Evolutionary conservation across 2,113 vertebrate species (phyloP).

Genomic region (Cisticola juncidis): DNA sequence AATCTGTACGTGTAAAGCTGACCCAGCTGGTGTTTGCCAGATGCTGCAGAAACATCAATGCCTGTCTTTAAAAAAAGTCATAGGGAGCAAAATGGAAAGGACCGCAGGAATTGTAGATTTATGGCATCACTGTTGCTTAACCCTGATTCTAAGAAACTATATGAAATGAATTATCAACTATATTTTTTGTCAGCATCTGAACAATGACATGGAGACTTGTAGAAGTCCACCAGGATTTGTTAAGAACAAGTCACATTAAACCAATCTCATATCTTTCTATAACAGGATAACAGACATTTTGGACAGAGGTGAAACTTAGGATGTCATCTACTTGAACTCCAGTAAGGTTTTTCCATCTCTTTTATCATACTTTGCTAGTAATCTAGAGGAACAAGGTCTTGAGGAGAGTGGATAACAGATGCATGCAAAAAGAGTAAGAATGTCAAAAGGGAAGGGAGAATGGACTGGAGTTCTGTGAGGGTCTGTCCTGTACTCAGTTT

Average conservation of each 20-base stretch:
- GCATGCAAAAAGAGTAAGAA: not conserved
- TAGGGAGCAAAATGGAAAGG: not conserved
- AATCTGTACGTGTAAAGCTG: not conserved
- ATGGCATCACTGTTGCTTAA: not conserved
- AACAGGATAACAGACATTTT: not conserved
- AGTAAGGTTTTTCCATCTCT: not conserved
- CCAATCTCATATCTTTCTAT: not conserved
- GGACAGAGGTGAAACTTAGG: not conserved
- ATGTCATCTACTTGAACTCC: not conserved
- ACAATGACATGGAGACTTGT: not conserved
- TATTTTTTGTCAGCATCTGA: not conserved
- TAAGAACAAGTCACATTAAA: not conserved
- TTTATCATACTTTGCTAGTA: not conserved
- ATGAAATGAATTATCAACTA: not conserved
- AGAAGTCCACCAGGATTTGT: not conserved
- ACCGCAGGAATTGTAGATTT: not conserved
- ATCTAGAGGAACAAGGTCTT: not conserved
- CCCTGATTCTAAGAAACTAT: not conserved
- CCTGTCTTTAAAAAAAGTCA: not conserved
- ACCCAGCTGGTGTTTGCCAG: not conserved
- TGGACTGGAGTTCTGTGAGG: not conserved
- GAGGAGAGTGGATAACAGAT: not conserved
- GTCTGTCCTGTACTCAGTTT: not conserved
- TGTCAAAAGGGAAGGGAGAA: not conserved
- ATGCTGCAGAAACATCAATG: not conserved